phyloP scores from a whole-genome alignment of 2,888 invertebrate genomes.

The Rapana venosa region DNA sequence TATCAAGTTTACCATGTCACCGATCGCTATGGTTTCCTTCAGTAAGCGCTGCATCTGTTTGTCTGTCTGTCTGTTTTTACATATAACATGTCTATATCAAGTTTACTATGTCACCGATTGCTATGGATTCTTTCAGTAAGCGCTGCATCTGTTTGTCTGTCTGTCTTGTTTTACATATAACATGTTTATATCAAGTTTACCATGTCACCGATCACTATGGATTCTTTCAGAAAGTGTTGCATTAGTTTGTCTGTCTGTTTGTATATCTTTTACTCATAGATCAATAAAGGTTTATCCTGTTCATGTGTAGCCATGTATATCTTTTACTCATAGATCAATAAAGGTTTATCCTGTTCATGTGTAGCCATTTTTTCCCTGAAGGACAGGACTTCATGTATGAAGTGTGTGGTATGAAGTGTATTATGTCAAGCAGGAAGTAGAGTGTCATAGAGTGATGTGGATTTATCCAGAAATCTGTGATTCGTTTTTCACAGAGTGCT shows the following conservation, averaged over 20 bases:
- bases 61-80: too few relatives aligned
- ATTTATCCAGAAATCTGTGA: neutral
- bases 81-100: slow-evolving; percentile 84
- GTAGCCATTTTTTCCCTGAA: neutral
- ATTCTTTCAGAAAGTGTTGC: slow-evolving; percentile 88
- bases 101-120: slow-evolving; percentile 95
- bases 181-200: too few relatives aligned
- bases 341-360: neutral
- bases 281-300: too few relatives aligned
- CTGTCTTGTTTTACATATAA: too few relatives aligned
- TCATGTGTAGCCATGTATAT: neutral
- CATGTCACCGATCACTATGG: slow-evolving; percentile 97
- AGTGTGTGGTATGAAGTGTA: too few relatives aligned
- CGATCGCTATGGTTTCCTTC: slow-evolving; percentile 98
- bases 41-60: slow-evolving; percentile 79
- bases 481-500: too few relatives aligned
- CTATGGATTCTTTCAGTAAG: slow-evolving; percentile 96
- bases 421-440: too few relatives aligned
- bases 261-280: too few relatives aligned
- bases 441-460: neutral
- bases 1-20: slow-evolving; percentile 93
- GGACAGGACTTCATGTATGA: too few relatives aligned
- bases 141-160: too few relatives aligned
- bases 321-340: too few relatives aligned
- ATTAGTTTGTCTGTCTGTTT: too few relatives aligned